phyloP scores from a whole-genome alignment of 53 echinoderm and acorn worm genomes.

The Zoroaster sp. region DNA sequence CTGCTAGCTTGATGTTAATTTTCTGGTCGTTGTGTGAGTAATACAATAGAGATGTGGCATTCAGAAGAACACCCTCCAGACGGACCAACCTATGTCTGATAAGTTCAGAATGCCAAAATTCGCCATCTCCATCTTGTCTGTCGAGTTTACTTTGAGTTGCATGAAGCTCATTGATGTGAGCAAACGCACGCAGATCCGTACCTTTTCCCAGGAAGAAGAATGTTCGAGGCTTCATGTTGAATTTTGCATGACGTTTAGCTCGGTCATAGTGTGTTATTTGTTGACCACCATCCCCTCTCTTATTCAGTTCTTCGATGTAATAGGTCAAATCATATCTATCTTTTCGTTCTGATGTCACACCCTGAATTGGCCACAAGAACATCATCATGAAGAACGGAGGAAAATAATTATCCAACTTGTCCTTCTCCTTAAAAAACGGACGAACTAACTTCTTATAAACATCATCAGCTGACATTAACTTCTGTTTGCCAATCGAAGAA shows the following conservation, averaged over 20 bases:
- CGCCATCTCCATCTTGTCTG: not conserved
- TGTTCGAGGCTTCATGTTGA: slow-evolving; percentile 27
- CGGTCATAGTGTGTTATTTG: not conserved
- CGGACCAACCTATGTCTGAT: slow-evolving; percentile 22
- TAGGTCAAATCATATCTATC: not conserved
- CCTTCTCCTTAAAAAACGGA: not conserved
- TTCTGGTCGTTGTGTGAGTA: not conserved
- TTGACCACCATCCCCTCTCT: not conserved
- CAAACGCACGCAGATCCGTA: slow-evolving; percentile 18
- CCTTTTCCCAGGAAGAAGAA: slow-evolving; percentile 51
- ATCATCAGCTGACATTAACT: not conserved
- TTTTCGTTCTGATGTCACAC: slow-evolving; percentile 1
- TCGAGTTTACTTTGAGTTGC: slow-evolving; percentile 5
- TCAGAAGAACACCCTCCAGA: slow-evolving; percentile 18
- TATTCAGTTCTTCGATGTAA: not conserved
- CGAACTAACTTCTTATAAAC: slow-evolving; percentile 27
- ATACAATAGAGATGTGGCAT: slow-evolving; percentile 12
- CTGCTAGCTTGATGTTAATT: slow-evolving; percentile 41
- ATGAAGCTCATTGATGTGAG: slow-evolving; percentile 51
- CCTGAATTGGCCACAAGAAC: slow-evolving; percentile 61
- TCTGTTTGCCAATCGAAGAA: not conserved
- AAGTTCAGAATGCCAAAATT: slow-evolving; percentile 25
- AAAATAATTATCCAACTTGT: not conserved
- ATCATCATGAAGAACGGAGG: slow-evolving; percentile 56
- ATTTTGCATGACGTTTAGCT: not conserved